Base-by-base conservation (phyloP, 2,888 invertebrate genomes). In the Rapana venosa region DNA sequence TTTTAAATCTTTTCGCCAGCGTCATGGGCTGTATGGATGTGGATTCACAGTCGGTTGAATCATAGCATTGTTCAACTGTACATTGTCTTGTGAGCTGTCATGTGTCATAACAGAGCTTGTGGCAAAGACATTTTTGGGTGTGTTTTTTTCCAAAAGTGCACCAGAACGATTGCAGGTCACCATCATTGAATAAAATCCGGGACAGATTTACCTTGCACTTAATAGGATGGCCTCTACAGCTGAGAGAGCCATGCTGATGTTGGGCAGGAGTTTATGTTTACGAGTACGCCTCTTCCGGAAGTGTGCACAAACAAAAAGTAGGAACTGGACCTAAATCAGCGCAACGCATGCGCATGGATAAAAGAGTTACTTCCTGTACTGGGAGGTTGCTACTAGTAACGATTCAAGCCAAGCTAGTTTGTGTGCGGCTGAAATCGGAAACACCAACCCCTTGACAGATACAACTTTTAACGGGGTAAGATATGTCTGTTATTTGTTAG, bases 161-260 rank as follows among this genome's bases (percentile, higher is more conserved):
- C 47, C 47, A 47, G 47, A 47, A 5, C 47, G 47, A 47, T 47
- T 8, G 47, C 2, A 47, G 8, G 47, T 47, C 47, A 47, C 8
- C 47, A 47, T 47, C 47, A 47, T 8, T 47, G 47, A 47, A 47
- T 2, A 47, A 47, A 47, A n/a, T 2, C 2, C 47, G 47, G 47
- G 47, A 47, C 1, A 26, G 66, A 26, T 22, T 74, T 92, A 94
- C 94, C 92, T 93, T 30, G 94, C 94, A 90, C 93, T 93, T 74
- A 88, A 88, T 74, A 92, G 92, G 26, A 94, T 87, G 89, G 92
- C 92, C 85, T 94, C 94, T 47, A 94, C 92, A 81, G 93, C 91
- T 89, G 92, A 92, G 74, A 93, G 91, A 88, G 94, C 93, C 94
- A 94, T 94, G 47, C 20, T 30, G 56, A 22, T 32, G 22, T 81